Evolutionary conservation across 1,140 invertebrate genomes (phyloP), one percentile per base, ranked within the genome.

Genomic region (Neotoxoptera formosana): DNA sequence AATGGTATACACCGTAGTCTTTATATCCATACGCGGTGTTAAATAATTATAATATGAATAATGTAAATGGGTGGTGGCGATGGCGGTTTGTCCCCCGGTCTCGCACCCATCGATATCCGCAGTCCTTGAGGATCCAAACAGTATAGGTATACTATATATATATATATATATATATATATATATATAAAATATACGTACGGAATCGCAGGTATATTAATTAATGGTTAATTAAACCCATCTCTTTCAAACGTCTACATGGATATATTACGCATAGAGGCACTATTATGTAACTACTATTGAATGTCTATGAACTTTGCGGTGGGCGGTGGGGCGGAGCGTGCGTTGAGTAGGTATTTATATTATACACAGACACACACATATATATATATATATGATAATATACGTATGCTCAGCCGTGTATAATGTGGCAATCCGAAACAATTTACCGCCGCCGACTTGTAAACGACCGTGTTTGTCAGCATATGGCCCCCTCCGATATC

Each of bases 371-470:
- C 17, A 9, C 30, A 67, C 60, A 60, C 4, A 30, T 30, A 60
- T 7, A 23, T 25, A 60, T 11, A 67, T 14, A 60, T n/a, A 67
- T 76, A 76, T 34, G 60, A 76, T n/a, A n/a, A 76, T 76, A n/a
- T 36, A 34, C 51, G 48, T 89, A 21, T 51, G 17, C 21, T 20
- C n/a, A 21, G 1, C 3, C 48, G 48, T 14, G 8, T 47, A 21
- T 91, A 91, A 45, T 45, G 90, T 47, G 90, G 67, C 90, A 20
- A 91, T 91, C 90, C 41, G 11, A 91, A 91, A 91, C 90, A 81
- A 91, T 91, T 91, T 91, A 91, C 90, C 90, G n/a, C 60, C 41
- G 90, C 47, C 41, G 56, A 81, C 67, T 47, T 67, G 90, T 91
- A 45, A 91, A 76, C 45, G 45, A 91, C 67, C 67, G 91, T 48